Conservation (phyloP, 2,113 vertebrate genomes). For the Leucopsar rothschildi region DNA sequence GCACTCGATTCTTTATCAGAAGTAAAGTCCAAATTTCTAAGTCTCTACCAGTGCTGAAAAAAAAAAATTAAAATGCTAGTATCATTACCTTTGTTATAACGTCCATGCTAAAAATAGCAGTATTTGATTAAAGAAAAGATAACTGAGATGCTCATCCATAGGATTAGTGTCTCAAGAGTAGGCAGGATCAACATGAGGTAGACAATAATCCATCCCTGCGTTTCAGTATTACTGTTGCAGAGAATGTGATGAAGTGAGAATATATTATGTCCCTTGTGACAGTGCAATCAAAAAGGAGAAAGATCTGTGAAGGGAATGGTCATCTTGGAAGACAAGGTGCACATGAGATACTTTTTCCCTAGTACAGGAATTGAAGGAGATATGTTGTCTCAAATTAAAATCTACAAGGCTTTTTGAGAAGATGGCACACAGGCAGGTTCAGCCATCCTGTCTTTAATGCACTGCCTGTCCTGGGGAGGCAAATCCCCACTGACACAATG, state of each 20-base stretch:
- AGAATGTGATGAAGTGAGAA: background rate
- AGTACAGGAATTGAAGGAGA: background rate
- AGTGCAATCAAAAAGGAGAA: background rate
- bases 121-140: constrained; percentile 36
- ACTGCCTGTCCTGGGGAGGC: background rate
- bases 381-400: background rate
- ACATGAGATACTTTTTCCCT: background rate
- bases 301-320: background rate
- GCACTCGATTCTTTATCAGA: background rate
- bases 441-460: background rate
- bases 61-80: background rate
- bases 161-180: constrained; percentile 12
- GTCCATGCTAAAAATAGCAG: constrained; percentile 1
- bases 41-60: background rate
- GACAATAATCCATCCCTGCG: constrained; percentile 7
- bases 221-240: background rate
- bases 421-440: background rate
- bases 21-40: background rate
- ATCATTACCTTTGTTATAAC: background rate
- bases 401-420: background rate
- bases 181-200: background rate
- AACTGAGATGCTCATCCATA: background rate
- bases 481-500: background rate
- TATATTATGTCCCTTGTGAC: background rate
- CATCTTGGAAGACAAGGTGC: background rate